Percentiles rank a stretch among this genome's conserved stretches.
Evolutionary conservation across 1,140 invertebrate species (phyloP).

Genomic region (Paraescarpia echinospica): DNA sequence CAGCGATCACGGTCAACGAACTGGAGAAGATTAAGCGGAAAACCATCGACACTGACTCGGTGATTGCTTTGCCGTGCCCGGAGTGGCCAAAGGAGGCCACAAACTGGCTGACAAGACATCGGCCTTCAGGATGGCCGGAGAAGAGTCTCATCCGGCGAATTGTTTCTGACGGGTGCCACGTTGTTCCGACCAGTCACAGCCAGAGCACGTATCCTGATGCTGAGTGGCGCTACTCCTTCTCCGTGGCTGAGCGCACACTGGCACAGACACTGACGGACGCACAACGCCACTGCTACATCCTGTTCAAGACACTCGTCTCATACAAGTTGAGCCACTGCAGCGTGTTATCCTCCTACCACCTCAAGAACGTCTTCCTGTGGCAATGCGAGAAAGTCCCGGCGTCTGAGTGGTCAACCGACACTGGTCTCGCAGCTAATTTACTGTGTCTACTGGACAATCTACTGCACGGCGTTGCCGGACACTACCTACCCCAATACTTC

Average conservation of each 20-base stretch:
- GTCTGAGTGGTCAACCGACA: background rate
- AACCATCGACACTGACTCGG: background rate
- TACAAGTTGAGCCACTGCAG: background rate
- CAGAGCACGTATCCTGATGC: background rate
- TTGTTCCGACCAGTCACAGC: conserved; percentile 4
- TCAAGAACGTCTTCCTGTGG: conserved; percentile 12
- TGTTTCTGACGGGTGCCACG: background rate
- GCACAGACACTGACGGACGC: background rate
- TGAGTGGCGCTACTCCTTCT: conserved; percentile 11
- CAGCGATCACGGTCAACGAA: background rate
- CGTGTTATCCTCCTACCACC: background rate
- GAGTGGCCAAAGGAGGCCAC: background rate
- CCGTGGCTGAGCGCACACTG: background rate
- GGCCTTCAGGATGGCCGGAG: conserved; percentile 1
- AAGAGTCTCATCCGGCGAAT: background rate
- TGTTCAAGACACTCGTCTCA: background rate
- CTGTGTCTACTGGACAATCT: conserved; percentile 7
- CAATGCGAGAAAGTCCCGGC: background rate
- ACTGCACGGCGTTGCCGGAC: background rate
- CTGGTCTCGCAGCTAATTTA: background rate
- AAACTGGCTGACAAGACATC: background rate
- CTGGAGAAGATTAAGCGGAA: background rate
- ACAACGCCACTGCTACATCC: conserved; percentile 13
- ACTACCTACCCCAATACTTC: conserved; percentile 16
- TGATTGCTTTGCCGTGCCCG: background rate